Conservation (phyloP, 2,113 vertebrate genomes). For the Meleagris gallopavo region DNA sequence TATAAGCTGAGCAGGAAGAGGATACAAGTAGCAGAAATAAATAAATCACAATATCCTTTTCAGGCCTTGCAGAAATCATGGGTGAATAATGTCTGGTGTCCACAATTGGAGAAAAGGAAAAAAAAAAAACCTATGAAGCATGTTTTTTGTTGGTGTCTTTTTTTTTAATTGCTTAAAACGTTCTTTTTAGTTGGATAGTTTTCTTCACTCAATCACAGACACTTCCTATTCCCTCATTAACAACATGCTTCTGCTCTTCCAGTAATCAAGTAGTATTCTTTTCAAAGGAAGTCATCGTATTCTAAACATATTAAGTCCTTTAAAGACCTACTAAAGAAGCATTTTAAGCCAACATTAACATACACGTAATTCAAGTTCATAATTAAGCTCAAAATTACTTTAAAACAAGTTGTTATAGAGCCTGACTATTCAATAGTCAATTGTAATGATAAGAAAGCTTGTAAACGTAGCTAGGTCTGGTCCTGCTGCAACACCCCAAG, state of each 20-base stretch:
- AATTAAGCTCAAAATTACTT: neutral
- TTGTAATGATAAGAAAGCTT: neutral
- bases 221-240: neutral
- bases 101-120: neutral
- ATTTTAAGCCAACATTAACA: neutral
- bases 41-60: neutral
- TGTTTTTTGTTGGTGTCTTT: neutral
- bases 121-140: too few species aligned
- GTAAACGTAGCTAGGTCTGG: neutral
- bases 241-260: neutral
- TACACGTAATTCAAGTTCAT: neutral
- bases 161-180: neutral
- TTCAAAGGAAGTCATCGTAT: neutral
- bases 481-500: neutral
- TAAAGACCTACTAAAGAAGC: neutral
- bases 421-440: neutral
- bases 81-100: neutral
- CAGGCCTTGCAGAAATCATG: neutral
- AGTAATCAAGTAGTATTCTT: neutral
- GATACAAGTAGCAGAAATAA: neutral
- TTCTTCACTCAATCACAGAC: neutral
- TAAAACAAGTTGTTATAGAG: neutral
- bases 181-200: neutral
- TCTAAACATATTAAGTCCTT: neutral
- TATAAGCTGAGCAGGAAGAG: neutral